Percentiles rank a stretch among this genome's conserved stretches.
Evolutionary conservation across 2,113 vertebrate species (phyloP).

Genomic region (Chaetura pelagica): DNA sequence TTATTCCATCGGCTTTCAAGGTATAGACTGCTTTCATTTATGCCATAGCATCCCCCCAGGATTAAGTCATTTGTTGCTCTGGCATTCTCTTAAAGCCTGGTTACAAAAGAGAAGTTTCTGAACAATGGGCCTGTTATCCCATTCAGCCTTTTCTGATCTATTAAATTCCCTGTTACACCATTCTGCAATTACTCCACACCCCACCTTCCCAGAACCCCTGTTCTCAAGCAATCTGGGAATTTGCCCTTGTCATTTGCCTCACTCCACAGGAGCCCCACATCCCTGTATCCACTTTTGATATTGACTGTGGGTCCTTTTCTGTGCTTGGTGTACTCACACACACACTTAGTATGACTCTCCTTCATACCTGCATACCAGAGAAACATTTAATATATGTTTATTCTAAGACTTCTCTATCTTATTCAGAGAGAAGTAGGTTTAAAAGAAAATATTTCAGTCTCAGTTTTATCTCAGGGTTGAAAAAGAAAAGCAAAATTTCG

Average conservation of each 20-base stretch:
- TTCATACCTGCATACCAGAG: neutral
- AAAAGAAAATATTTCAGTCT: neutral
- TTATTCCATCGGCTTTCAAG: slow-evolving; percentile 45
- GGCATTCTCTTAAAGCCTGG: slow-evolving; percentile 45
- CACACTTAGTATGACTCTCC: neutral
- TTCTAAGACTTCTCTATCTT: neutral
- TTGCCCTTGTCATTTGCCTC: slow-evolving; percentile 13
- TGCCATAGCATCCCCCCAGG: slow-evolving; percentile 9
- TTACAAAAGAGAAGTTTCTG: slow-evolving; percentile 56
- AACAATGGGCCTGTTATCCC: slow-evolving; percentile 58
- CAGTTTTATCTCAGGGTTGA: neutral
- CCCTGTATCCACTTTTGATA: neutral
- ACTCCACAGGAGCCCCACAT: neutral
- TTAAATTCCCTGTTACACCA: slow-evolving; percentile 53
- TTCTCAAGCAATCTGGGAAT: slow-evolving; percentile 50
- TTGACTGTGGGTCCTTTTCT: neutral
- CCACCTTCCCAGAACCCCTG: slow-evolving; percentile 14
- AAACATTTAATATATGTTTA: neutral
- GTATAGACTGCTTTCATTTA: slow-evolving; percentile 50
- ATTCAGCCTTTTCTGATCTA: slow-evolving; percentile 59
- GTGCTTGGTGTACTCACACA: neutral
- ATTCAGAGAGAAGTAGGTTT: neutral
- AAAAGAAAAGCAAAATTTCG: neutral
- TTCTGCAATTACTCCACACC: slow-evolving; percentile 33
- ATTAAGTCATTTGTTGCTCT: slow-evolving; percentile 69